These are phyloP conservation scores for Microctenopoma stevenorrisi DNA, from an alignment of 2,797 vertebrate species.

Conservation along the genomic window DNA sequence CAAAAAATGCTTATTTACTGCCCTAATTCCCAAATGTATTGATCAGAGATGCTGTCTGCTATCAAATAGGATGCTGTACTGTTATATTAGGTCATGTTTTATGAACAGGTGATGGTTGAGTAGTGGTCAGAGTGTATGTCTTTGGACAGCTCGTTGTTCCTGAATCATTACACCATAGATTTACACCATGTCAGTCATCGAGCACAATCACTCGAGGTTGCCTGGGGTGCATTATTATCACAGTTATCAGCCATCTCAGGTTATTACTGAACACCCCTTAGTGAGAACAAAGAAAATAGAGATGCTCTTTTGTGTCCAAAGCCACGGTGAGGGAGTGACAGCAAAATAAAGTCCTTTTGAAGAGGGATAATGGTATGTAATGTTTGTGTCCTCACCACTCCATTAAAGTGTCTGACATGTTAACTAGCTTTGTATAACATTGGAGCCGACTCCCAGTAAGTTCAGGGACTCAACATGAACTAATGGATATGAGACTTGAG, in stretches of 20 bases:
- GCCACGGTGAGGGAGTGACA: conserved; percentile 44
- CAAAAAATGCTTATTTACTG: background rate
- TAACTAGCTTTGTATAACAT: conserved; percentile 41
- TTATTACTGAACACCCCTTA: conserved; percentile 60
- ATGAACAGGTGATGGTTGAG: conserved; percentile 57
- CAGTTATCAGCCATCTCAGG: conserved; percentile 63
- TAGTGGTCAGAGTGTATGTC: conserved; percentile 55
- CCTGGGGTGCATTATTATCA: conserved; percentile 56
- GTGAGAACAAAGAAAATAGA: conserved; percentile 67
- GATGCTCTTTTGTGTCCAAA: conserved; percentile 62
- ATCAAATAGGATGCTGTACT: background rate
- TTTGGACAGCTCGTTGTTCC: conserved; percentile 48
- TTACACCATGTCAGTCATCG: conserved; percentile 59
- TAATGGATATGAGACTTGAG: conserved; percentile 31
- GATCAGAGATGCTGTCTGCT: background rate
- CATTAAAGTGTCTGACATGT: conserved; percentile 54
- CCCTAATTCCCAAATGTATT: background rate
- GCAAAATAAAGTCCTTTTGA: conserved; percentile 62
- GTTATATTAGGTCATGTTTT: conserved; percentile 24
- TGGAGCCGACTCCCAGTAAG: conserved; percentile 41
- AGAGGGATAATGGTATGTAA: conserved; percentile 66
- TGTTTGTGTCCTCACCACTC: conserved; percentile 46
- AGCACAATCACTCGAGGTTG: conserved; percentile 60
- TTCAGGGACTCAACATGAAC: conserved; percentile 31
- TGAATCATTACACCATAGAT: conserved; percentile 57